Base-by-base conservation (phyloP, 1,140 invertebrate genomes). In the Hormaphis cornu region DNA sequence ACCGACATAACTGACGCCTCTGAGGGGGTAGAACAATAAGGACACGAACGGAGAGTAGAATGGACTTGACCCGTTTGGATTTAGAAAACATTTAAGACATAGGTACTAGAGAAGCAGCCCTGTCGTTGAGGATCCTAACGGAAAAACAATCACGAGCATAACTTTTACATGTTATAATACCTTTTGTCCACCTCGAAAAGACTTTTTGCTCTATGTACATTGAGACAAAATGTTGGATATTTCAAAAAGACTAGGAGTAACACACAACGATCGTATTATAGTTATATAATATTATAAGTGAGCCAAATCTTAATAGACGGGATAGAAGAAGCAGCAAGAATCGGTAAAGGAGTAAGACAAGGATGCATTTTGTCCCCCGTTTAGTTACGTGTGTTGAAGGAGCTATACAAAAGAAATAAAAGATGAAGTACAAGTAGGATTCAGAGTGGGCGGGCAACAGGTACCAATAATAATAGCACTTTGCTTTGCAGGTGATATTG, bases 401-500 rank as follows among this genome's bases (percentile, higher is more conserved):
- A 33, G 54, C 16, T 24, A 61, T 42, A 20, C n/a, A n/a, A 46
- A 22, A 61, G 48, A 50, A 52, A 18, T 48, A 71, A 46, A 26
- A 28, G 56, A 46, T n/a, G 42, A n/a, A 46, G 18, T 8, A 16
- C 42, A 46, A 46, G 30, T n/a, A 28, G 54, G 54, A 50, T 26
- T 69, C 22, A 48, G 24, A 69, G 30, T 69, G 20, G 46, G 48
- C 4, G 66, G 50, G 53, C 9, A 69, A 69, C 44, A 24, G 22
- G 35, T 71, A 30, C n/a, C n/a, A n/a, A n/a, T n/a, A n/a, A n/a
- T n/a, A n/a, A 59, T 48, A 18, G 40, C 26, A 18, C 30, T 61
- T 10, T 44, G 56, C 12, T 71, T 61, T 71, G 70, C 70, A 46
- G 70, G 63, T 71, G 70, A 71, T 35, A 40, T 61, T 16, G 70